Percentiles rank a stretch among this genome's conserved stretches.
These are phyloP conservation scores for Cephus nigrinus DNA, from an alignment of 2,888 invertebrate species.

Conservation along the genomic window DNA sequence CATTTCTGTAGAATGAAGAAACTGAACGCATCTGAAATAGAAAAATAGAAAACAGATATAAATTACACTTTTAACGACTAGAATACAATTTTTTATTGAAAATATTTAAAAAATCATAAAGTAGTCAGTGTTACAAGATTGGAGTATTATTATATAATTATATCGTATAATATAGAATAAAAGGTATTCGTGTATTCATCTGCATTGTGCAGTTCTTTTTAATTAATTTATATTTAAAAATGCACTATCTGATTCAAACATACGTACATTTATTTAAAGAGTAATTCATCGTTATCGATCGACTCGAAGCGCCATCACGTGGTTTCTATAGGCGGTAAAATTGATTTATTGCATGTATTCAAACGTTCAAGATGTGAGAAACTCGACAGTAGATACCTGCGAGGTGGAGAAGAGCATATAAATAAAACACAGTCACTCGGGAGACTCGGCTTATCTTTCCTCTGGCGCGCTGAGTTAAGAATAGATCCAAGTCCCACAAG, in stretches of 20 bases:
- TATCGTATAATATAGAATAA: background rate
- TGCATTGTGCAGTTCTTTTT: background rate
- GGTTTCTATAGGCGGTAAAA: background rate
- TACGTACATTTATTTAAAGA: background rate
- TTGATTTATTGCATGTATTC: background rate
- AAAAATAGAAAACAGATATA: background rate
- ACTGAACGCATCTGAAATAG: background rate
- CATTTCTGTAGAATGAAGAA: background rate
- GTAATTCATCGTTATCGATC: background rate
- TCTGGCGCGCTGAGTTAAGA: background rate
- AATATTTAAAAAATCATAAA: background rate
- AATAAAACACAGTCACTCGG: background rate
- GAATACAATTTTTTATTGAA: background rate
- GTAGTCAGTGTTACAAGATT: background rate
- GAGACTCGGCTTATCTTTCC: background rate
- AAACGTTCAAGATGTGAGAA: background rate
- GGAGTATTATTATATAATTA: background rate
- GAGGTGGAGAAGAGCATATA: background rate
- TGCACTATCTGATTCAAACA: background rate
- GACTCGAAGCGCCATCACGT: background rate
- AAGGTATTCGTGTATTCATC: background rate
- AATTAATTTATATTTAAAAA: background rate
- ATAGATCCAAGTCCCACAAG: background rate
- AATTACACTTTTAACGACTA: background rate
- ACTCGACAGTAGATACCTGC: background rate